Evolutionary conservation across 2,888 invertebrate species (phyloP), one percentile per base, ranked within the genome.

Genomic region (Apamea anceps): DNA sequence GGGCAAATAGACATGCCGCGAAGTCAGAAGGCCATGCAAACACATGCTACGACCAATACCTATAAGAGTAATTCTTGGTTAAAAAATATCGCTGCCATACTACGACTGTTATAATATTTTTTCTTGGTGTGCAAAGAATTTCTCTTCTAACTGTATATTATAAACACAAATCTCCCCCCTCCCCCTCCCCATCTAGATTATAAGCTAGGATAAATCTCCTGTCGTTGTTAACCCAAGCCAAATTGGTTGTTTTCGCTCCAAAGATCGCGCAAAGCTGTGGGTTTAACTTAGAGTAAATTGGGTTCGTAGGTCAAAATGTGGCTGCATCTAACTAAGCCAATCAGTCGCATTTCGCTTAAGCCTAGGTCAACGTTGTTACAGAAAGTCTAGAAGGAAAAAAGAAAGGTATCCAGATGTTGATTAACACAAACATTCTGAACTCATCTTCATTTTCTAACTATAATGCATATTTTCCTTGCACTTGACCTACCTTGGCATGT

Each of bases 401-500:
- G 21, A 54, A 25, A 37, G 5, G 12, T 57, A 18, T 21, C 2
- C 13, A 37, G 0, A 62, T 72, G 28, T 72, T 57, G 6, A 57
- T 54, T 25, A 10, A 48, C 70, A 60, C 28, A 25, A 42, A 51
- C 42, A 72, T 73, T 51, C 25, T 42, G 15, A 65, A 21, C n/a
- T 48, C 51, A 32, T n/a, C 42, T 66, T 65, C 12, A 45, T 62
- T 80, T 77, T 74, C 63, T 51, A 68, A 54, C 51, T 32, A n/a
- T 48, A 57, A 72, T 73, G 48, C 48, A 48, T 63, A 68, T 83
- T 82, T 79, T 72, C 48, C n/a, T 51, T 72, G 71, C 79, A 85
- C 80, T 83, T 83, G 83, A 80, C 86, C 73, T 77, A 62, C 67
- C 28, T 65, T 80, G 75, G 75, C 82, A 62, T 72, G 45, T 66